Conservation (phyloP, 1,140 invertebrate genomes). For the Drosophila nikananu region DNA sequence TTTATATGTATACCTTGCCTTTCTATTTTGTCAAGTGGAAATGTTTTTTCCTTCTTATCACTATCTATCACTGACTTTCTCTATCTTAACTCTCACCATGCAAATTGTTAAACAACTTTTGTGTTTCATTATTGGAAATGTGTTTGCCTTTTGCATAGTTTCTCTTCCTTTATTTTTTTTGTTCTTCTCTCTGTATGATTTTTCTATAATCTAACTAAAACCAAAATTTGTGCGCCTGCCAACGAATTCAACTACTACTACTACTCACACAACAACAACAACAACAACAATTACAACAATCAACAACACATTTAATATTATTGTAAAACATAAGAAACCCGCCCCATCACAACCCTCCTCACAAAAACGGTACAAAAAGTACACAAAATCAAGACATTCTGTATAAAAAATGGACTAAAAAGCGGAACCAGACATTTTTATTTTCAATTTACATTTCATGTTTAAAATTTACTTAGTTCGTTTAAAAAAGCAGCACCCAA, state of each 20-base stretch:
- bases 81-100: conserved; percentile 32
- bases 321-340: conserved; percentile 39
- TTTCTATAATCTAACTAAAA: conserved; percentile 32
- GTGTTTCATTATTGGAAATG: conserved; percentile 38
- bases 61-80: conserved; percentile 16
- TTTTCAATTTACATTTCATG: conserved; percentile 17
- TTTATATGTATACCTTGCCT: conserved; percentile 19
- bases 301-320: conserved; percentile 41
- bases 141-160: conserved; percentile 36
- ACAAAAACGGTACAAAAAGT: conserved; percentile 43
- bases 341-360: conserved; percentile 5
- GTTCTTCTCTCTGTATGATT: conserved; percentile 11
- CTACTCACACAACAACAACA: conserved; percentile 51
- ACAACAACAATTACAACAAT: conserved; percentile 34
- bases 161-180: conserved; percentile 7
- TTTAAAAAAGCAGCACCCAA: conserved; percentile 19
- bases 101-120: conserved; percentile 33
- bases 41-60: conserved; percentile 28
- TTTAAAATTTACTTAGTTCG: conserved; percentile 28
- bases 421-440: conserved; percentile 6
- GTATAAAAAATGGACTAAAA: conserved; percentile 39
- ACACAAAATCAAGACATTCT: conserved; percentile 31
- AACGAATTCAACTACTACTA: conserved; percentile 33
- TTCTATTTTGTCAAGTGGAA: conserved; percentile 24
- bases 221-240: conserved; percentile 48